phyloP scores from a whole-genome alignment of 2,888 invertebrate genomes.

The Folsomia manolachei region DNA sequence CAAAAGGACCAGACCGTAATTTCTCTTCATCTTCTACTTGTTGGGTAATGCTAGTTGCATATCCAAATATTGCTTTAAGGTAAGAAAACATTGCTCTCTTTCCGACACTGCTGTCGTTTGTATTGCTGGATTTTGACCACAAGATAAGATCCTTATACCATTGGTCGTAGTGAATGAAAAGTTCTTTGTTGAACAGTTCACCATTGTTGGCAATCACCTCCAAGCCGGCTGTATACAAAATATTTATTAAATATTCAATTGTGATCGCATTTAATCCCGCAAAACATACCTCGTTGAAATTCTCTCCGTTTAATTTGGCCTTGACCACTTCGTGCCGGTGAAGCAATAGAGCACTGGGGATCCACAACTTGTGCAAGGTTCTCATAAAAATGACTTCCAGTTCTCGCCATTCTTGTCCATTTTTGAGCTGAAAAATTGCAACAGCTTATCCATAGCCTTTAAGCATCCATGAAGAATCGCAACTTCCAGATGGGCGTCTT shows the following conservation, averaged over 20 bases:
- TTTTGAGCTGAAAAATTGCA: conserved; percentile 20
- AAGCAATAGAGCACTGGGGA: conserved; percentile 44
- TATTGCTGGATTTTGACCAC: conserved; percentile 46
- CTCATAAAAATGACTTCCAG: conserved; percentile 38
- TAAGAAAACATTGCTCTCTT: conserved; percentile 41
- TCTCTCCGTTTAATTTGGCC: conserved; percentile 39
- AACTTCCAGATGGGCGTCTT: conserved; percentile 40
- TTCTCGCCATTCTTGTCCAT: background rate
- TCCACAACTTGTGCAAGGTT: conserved; percentile 45
- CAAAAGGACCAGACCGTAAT: background rate
- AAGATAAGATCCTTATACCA: conserved; percentile 44
- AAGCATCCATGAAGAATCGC: conserved; percentile 44
- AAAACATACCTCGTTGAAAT: conserved; percentile 47
- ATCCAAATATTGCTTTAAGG: conserved; percentile 26
- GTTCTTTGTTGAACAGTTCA: conserved; percentile 19
- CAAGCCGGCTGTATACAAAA: conserved; percentile 47
- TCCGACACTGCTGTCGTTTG: conserved; percentile 43
- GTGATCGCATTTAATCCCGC: too few relatives aligned
- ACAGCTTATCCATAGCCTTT: conserved; percentile 36
- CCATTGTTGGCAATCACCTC: conserved; percentile 43
- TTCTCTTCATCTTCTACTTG: conserved; percentile 9
- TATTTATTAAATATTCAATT: too few relatives aligned
- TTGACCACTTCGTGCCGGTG: conserved; percentile 25
- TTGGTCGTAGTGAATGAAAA: conserved; percentile 33
- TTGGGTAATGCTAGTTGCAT: too few relatives aligned